Evolutionary conservation across 2,888 invertebrate genomes (phyloP).

Genomic region (Steinernema hermaphroditum): DNA sequence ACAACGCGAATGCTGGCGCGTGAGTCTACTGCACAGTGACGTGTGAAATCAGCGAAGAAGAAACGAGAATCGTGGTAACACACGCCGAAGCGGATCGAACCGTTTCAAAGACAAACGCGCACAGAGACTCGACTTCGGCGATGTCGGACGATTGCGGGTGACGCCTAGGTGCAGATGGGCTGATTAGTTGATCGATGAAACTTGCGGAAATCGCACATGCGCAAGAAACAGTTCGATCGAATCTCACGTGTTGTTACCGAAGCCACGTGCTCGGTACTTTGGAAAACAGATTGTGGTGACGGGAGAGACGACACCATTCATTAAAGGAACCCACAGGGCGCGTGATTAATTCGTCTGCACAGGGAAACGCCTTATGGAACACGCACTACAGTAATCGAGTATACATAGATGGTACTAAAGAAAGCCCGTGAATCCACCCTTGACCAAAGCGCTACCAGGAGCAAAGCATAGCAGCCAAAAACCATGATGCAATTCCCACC

Average conservation of each 20-base stretch:
- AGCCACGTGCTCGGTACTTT: neutral
- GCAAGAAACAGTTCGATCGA: neutral
- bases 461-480: too few relatives aligned
- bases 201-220: neutral
- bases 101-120: neutral
- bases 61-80: neutral
- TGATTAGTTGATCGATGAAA: constrained; percentile 13
- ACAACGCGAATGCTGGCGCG: constrained; percentile 2
- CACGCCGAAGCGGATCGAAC: neutral
- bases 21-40: neutral
- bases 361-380: too few relatives aligned
- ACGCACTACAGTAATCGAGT: too few relatives aligned
- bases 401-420: too few relatives aligned
- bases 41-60: neutral
- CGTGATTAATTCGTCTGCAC: too few relatives aligned
- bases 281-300: too few relatives aligned
- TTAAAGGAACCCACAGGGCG: too few relatives aligned
- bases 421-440: too few relatives aligned
- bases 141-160: constrained; percentile 1
- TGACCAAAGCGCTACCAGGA: too few relatives aligned
- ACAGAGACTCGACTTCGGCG: neutral
- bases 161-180: neutral
- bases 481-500: too few relatives aligned
- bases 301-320: too few relatives aligned
- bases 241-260: neutral